These are phyloP conservation scores for Apomyelois bistriatella DNA, from an alignment of 2,888 invertebrate genomes.

Conservation along the genomic window DNA sequence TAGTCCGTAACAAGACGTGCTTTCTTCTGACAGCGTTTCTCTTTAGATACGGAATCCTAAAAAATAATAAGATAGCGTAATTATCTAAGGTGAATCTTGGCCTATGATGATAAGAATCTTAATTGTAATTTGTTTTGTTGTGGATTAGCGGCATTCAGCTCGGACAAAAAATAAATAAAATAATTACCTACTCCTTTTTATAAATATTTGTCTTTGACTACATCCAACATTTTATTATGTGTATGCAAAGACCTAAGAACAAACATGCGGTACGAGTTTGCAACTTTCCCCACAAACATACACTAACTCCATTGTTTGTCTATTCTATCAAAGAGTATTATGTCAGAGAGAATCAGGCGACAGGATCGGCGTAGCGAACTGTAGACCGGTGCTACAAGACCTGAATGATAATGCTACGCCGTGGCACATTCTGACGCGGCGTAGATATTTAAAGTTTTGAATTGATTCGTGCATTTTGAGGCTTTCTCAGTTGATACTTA, in stretches of 20 bases:
- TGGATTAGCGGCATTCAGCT: too few species aligned
- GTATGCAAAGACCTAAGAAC: neutral
- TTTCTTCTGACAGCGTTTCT: too few species aligned
- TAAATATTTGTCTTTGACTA: neutral
- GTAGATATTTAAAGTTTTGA: neutral
- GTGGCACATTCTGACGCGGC: neutral
- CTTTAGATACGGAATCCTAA: too few species aligned
- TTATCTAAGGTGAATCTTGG: too few species aligned
- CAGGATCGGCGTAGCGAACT: conserved; percentile 1
- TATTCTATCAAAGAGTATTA: conserved; percentile 7
- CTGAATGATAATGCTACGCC: conserved; percentile 6
- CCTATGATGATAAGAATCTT: too few species aligned
- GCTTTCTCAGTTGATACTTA: too few species aligned
- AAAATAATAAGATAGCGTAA: too few species aligned
- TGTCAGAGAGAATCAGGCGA: conserved; percentile 1
- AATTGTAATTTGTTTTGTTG: too few species aligned
- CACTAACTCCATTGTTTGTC: conserved; percentile 1
- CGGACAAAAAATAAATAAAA: too few species aligned
- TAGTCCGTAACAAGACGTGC: too few species aligned
- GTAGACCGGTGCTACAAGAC: conserved; percentile 4
- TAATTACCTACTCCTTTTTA: too few species aligned
- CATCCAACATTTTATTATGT: neutral
- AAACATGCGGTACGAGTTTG: neutral
- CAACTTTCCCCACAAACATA: too few species aligned
- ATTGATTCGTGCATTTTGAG: neutral